Evolutionary conservation across 2,888 invertebrate species (phyloP), one percentile per base, ranked within the genome.

Genomic region (Odontocerum albicorne): DNA sequence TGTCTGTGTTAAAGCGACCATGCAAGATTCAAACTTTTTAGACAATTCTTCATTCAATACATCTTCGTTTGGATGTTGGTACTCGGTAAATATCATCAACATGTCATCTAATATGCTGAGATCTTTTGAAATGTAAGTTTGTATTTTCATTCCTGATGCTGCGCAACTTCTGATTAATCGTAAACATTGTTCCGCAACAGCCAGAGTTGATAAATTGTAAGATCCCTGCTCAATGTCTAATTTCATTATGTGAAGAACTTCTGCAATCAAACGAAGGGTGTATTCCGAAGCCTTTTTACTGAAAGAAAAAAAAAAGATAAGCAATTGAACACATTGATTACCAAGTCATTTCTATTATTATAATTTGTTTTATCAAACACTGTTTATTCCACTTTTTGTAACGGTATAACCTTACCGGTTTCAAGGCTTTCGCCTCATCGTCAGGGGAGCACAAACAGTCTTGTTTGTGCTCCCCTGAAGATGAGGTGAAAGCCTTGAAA

Each of bases 1-100:
- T 8, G 82, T 80, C 65, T 83, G 83, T 49, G 82, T 70, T 3
- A 80, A 70, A 13, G 81, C 72, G 33, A 75, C 75, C 71, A 81
- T 73, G 62, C 79, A 79, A 0, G 73, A 68, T 59, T 77, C 75
- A 64, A 72, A 73, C 65, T 74, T 73, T 60, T 76, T 75, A 38
- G 75, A 75, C 15, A 77, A 57, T 53, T 77, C 77, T 56, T 76
- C 75, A 57, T 72, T 74, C 1, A 73, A 53, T n/a, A 73, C 71
- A 4, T 76, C 75, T 2, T 74, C 68, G 42, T 72, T 75, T 1
- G 75, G 74, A 45, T 77, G 73, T 62, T 77, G 74, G 62, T 74
- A 73, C 61, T 73, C 74, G 2, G 74, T 73, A 3, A 79, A 74
- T 57, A 79, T 63, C n/a, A 72, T 72, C 1, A 75, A 68, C 72